phyloP scores from a whole-genome alignment of 2,113 vertebrate genomes.

The Hymenochirus boettgeri region DNA sequence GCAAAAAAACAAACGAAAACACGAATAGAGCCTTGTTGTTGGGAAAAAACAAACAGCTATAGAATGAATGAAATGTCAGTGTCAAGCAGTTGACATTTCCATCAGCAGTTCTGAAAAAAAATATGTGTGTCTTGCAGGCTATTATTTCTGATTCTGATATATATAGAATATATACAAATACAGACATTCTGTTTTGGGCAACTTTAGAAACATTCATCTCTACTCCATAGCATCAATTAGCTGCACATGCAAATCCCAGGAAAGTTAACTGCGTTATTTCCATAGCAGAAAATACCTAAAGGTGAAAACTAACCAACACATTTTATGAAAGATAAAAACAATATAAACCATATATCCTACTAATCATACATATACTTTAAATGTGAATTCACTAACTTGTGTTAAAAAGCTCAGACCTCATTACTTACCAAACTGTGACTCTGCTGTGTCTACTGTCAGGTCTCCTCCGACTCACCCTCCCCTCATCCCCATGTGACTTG shows the following conservation, averaged over 20 bases:
- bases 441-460: no score
- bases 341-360: no score
- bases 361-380: no score
- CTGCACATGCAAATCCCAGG: not conserved
- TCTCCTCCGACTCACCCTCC: no score
- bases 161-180: conserved; percentile 16
- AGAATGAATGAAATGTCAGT: conserved; percentile 29
- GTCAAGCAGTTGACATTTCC: conserved; percentile 29
- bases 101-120: conserved; percentile 16
- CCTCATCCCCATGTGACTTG: no score
- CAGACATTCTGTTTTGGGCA: not conserved
- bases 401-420: no score
- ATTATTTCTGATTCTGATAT: conserved; percentile 17
- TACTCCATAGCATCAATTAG: conserved; percentile 5
- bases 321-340: no score
- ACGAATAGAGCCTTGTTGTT: conserved; percentile 11
- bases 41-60: conserved; percentile 19
- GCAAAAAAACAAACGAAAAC: conserved; percentile 15
- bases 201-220: not conserved
- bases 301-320: no score
- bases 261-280: not conserved
- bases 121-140: conserved; percentile 13
- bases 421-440: no score
- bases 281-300: no score
- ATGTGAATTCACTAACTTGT: no score